Percentiles rank a stretch among this genome's conserved stretches.
Evolutionary conservation across 2,888 invertebrate genomes (phyloP).

Genomic region (Eretmocerus hayati): DNA sequence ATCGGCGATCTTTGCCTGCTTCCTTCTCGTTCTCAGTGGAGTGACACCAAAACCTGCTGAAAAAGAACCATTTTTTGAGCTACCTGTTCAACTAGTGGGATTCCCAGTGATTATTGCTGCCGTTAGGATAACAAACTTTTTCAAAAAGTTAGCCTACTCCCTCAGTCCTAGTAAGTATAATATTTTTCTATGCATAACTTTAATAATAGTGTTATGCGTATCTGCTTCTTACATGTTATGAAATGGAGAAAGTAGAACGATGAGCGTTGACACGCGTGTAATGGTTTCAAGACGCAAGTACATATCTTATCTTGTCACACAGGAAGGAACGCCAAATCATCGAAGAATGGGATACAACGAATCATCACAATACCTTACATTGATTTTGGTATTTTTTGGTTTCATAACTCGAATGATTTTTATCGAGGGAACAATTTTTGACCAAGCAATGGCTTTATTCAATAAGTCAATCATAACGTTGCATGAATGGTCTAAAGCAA

Average conservation of each 20-base stretch:
- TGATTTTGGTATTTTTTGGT: background rate
- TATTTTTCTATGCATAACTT: too few relatives aligned
- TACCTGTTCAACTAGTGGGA: slow-evolving; percentile 78
- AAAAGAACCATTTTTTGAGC: slow-evolving; percentile 58
- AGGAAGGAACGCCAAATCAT: too few relatives aligned
- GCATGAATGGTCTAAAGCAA: background rate
- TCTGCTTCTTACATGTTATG: slow-evolving; percentile 6
- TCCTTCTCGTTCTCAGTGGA: slow-evolving; percentile 31
- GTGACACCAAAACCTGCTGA: slow-evolving; percentile 34
- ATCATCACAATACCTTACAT: background rate
- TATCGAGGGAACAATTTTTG: too few relatives aligned
- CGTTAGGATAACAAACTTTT: slow-evolving; percentile 71
- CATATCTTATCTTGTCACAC: too few relatives aligned
- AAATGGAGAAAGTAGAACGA: slow-evolving; percentile 18
- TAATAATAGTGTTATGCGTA: background rate
- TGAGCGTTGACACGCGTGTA: slow-evolving; percentile 5
- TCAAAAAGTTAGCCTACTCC: slow-evolving; percentile 76
- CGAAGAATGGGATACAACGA: too few relatives aligned
- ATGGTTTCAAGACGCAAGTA: background rate
- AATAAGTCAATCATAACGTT: too few relatives aligned
- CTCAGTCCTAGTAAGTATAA: slow-evolving; percentile 63
- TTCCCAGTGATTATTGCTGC: slow-evolving; percentile 77
- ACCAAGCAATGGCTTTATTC: too few relatives aligned
- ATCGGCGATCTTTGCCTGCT: slow-evolving; percentile 31
- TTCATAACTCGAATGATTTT: background rate